Evolutionary conservation across 2,888 invertebrate genomes (phyloP), one percentile per base, ranked within the genome.

Genomic region (Tenthredo amoena): DNA sequence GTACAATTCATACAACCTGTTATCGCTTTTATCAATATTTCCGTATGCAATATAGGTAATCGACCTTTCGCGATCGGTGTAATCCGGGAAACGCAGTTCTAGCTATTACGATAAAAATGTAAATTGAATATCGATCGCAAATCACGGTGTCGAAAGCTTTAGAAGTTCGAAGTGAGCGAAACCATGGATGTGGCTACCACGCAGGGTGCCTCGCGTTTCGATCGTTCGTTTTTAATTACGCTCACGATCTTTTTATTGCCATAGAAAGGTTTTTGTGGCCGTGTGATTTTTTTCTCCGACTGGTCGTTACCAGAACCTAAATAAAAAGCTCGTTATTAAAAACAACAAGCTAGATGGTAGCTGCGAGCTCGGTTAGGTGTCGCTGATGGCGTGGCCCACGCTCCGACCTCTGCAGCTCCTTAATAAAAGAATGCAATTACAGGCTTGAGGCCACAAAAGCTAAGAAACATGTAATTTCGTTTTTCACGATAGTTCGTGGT

Each of bases 101-200:
- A 4, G 15, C 47, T 87, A 88, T 90, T 90, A 92, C 91, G 91
- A 92, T 91, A 92, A 92, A 92, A 92, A 87, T 91, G 92, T 90
- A 91, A 92, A 93, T 93, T 92, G 92, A 92, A 93, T 93, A 93
- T 93, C 92, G 93, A 93, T 89, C 91, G 85, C 21, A 31, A 65
- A 84, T 74, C 58, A 76, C 82, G 50, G n/a, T 18, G 1, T 10
- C 43, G 86, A 34, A 12, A 68, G 26, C 31, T 34, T n/a, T 12
- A 31, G 9, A 18, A 18, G 2, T 40, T 12, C 10, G n/a, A 7
- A n/a, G 34, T 71, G 7, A 15, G 10, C 7, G 21, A 43, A 74
- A 43, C 43, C 12, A 26, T 40, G 26, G 55, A n/a, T 74, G 40
- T 18, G 72, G 37, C 40, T 37, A 12, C 21, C 43, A n/a, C 40